phyloP scores from a whole-genome alignment of 2,113 vertebrate genomes.

The Oostethus manadensis region DNA sequence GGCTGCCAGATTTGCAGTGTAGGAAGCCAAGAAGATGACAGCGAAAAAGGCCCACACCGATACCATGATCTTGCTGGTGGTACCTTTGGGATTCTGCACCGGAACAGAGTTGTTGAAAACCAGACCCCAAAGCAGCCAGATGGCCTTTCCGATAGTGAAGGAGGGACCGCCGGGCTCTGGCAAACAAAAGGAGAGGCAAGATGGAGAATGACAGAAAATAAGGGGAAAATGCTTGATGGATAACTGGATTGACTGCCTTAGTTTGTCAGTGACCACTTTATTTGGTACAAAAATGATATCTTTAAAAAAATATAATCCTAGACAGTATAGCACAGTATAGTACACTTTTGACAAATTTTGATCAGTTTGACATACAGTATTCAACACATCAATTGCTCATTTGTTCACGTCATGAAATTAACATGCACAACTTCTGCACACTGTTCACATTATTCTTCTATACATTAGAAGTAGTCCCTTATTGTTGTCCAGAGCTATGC shows the following conservation, averaged over 20 bases:
- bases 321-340: too few species aligned
- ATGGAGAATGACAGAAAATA: conserved; percentile 5
- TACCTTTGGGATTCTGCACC: conserved; percentile 98
- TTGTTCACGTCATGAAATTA: too few species aligned
- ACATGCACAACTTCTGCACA: too few species aligned
- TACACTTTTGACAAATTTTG: too few species aligned
- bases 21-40: conserved; percentile 99
- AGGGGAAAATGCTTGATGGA: conserved; percentile 18
- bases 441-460: too few species aligned
- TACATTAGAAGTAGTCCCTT: too few species aligned
- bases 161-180: conserved; percentile 96
- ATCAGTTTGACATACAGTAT: too few species aligned
- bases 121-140: conserved; percentile 98
- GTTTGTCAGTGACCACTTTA: conserved; percentile 23
- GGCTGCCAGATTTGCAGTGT: conserved; percentile 98
- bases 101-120: conserved; percentile 99
- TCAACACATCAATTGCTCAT: too few species aligned
- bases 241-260: conserved; percentile 24
- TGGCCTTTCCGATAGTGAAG: conserved; percentile 98
- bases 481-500: too few species aligned
- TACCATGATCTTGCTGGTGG: conserved; percentile 99
- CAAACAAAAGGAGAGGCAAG: not conserved
- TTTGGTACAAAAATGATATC: not conserved
- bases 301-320: too few species aligned
- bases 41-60: conserved; percentile 99